Conservation (phyloP, 2,888 invertebrate genomes). For the Ichneumoninae sp. region DNA sequence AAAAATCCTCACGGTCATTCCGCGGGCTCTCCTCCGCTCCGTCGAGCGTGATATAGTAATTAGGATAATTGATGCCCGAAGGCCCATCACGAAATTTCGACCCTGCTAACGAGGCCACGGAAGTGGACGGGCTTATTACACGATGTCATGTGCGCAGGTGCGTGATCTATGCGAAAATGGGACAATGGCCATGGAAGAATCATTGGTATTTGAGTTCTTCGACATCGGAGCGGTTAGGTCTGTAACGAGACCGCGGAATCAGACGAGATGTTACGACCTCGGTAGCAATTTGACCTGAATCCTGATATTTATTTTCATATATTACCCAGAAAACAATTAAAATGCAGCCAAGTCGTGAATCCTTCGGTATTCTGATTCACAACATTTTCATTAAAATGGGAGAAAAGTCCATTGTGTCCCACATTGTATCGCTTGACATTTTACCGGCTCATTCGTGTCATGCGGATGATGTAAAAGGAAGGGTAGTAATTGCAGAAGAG, state of each 20-base stretch:
- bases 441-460: background rate
- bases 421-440: background rate
- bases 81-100: slow-evolving; percentile 33
- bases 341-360: too few relatives aligned
- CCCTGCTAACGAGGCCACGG: slow-evolving; percentile 7
- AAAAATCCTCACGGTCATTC: slow-evolving; percentile 9
- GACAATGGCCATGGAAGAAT: background rate
- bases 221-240: too few relatives aligned
- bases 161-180: background rate
- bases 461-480: too few relatives aligned
- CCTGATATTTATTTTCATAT: background rate
- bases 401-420: too few relatives aligned
- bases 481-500: background rate
- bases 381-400: too few relatives aligned
- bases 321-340: background rate
- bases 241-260: background rate
- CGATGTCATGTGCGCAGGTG: background rate
- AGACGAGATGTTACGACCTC: background rate
- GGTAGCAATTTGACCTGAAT: background rate
- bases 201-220: background rate
- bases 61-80: slow-evolving; percentile 22
- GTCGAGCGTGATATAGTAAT: slow-evolving; percentile 42
- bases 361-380: too few relatives aligned
- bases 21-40: slow-evolving; percentile 3
- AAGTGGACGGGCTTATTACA: background rate